A percentile compares a stretch with the other conserved stretches of the same genome.
These are phyloP conservation scores for Amniataba percoides DNA, from an alignment of 2,797 vertebrate genomes.

Conservation along the genomic window DNA sequence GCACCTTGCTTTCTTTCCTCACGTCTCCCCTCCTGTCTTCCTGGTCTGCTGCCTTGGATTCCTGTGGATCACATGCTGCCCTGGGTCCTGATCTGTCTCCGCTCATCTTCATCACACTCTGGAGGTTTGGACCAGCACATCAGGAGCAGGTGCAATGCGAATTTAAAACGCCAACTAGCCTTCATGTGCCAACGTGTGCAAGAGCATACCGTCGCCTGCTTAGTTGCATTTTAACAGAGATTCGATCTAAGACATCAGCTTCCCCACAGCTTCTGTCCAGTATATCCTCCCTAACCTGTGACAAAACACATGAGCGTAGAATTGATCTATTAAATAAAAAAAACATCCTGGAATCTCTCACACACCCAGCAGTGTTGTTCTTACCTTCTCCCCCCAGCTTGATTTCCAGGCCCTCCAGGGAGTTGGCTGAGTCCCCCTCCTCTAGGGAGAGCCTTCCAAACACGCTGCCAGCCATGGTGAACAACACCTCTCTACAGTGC, in stretches of 20 bases:
- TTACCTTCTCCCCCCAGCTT: conserved; percentile 81
- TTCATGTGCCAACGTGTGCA: background rate
- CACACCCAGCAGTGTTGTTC: conserved; percentile 43
- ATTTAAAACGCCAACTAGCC: conserved; percentile 41
- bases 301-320: conserved; percentile 8
- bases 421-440: conserved; percentile 83
- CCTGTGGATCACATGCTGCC: conserved; percentile 49
- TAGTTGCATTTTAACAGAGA: conserved; percentile 10
- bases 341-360: conserved; percentile 12
- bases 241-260: background rate
- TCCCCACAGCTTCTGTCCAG: background rate
- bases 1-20: conserved; percentile 13
- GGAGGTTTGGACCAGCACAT: conserved; percentile 38
- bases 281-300: background rate
- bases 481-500: conserved; percentile 66
- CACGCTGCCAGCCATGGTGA: conserved; percentile 83
- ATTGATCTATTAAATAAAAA: conserved; percentile 8
- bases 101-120: conserved; percentile 64
- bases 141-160: conserved; percentile 60
- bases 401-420: conserved; percentile 80
- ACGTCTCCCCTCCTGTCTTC: conserved; percentile 7
- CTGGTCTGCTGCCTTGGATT: conserved; percentile 43
- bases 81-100: conserved; percentile 61
- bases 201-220: background rate
- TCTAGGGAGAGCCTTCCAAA: conserved; percentile 84